These are phyloP conservation scores for Oceanodroma tethys DNA, from an alignment of 2,113 vertebrate species.

Conservation along the genomic window DNA sequence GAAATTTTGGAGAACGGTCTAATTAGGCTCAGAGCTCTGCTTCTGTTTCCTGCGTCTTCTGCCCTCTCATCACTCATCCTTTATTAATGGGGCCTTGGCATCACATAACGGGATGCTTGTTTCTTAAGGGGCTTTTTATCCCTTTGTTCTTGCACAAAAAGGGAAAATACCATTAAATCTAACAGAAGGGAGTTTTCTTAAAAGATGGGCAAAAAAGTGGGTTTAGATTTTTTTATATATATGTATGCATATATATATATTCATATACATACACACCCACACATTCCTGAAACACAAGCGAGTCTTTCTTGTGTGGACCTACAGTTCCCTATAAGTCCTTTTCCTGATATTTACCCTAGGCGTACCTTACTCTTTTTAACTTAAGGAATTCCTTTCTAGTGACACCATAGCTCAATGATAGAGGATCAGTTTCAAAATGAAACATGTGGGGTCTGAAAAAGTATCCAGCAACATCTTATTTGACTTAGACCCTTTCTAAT, in stretches of 20 bases:
- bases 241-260: neutral
- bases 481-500: neutral
- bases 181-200: neutral
- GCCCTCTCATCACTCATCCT: neutral
- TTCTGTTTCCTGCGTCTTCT: neutral
- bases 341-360: neutral
- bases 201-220: neutral
- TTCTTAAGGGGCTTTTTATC: neutral
- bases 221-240: neutral
- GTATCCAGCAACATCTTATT: neutral
- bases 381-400: neutral
- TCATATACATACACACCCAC: no score
- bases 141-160: neutral
- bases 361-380: neutral
- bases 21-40: neutral
- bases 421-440: neutral
- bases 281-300: neutral
- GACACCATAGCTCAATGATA: neutral
- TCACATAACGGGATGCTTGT: neutral
- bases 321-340: neutral
- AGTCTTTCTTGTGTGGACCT: neutral
- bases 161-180: neutral
- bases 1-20: neutral
- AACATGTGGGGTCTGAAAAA: neutral
- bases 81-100: conserved; percentile 11